phyloP scores from a whole-genome alignment of 2,888 invertebrate species.

The Diogma glabrata region DNA sequence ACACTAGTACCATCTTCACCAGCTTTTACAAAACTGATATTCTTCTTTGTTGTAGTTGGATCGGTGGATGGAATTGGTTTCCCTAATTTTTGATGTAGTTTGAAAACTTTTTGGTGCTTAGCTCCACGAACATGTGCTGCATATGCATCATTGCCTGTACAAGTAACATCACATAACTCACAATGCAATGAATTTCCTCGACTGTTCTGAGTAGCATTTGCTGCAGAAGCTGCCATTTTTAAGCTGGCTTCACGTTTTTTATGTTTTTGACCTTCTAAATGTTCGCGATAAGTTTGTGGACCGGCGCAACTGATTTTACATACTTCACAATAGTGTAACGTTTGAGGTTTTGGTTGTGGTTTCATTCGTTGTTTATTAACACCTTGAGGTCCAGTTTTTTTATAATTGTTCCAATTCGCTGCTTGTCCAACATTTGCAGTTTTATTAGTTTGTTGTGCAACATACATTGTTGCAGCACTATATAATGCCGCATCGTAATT shows the following conservation, averaged over 20 bases:
- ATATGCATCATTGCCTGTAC: slow-evolving; percentile 97
- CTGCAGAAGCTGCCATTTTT: slow-evolving; percentile 55
- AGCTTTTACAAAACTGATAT: slow-evolving; percentile 36
- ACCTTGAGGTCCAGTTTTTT: slow-evolving; percentile 35
- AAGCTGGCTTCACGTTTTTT: slow-evolving; percentile 92
- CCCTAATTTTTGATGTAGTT: slow-evolving; percentile 91
- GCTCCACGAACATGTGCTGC: slow-evolving; percentile 95
- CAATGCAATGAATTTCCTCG: slow-evolving; percentile 61
- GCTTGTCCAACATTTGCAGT: slow-evolving; percentile 35
- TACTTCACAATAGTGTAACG: slow-evolving; percentile 95
- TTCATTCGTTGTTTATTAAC: slow-evolving; percentile 26
- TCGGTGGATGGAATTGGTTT: slow-evolving; percentile 95
- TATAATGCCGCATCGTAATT: slow-evolving; percentile 93
- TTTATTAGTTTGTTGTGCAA: slow-evolving; percentile 60
- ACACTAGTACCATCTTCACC: slow-evolving; percentile 11
- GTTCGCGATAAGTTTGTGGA: slow-evolving; percentile 88
- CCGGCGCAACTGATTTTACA: slow-evolving; percentile 98
- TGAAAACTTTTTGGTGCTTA: slow-evolving; percentile 96
- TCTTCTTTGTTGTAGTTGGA: slow-evolving; percentile 66
- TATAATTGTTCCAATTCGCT: slow-evolving; percentile 34
- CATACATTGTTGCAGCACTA: slow-evolving; percentile 91
- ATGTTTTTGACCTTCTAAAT: slow-evolving; percentile 97
- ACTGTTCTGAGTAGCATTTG: slow-evolving; percentile 49
- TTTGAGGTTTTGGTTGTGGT: slow-evolving; percentile 80
- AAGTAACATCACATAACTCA: slow-evolving; percentile 96